These are phyloP conservation scores for Bettongia penicillata DNA, from an alignment of 2,113 vertebrate genomes.

Conservation along the genomic window DNA sequence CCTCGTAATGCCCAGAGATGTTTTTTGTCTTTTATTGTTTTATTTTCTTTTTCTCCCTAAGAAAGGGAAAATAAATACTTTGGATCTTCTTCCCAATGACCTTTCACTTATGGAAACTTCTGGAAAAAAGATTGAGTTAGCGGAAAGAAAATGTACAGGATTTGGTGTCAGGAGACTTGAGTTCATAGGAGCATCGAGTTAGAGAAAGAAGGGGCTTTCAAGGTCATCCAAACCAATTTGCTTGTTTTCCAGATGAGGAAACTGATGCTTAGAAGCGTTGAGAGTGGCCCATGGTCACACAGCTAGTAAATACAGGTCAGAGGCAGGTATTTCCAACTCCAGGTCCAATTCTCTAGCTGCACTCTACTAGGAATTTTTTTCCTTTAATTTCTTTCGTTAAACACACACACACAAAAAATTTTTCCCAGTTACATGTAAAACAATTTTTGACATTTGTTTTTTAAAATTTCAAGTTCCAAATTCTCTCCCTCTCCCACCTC, in stretches of 20 bases:
- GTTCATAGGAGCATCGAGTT: not conserved
- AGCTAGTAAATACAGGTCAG: not conserved
- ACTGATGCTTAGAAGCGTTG: not conserved
- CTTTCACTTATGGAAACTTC: not conserved
- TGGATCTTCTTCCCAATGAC: not conserved
- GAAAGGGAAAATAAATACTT: not conserved
- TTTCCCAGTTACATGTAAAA: not conserved
- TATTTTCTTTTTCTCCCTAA: not conserved
- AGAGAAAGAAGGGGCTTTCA: not conserved
- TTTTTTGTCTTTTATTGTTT: not conserved
- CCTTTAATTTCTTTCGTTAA: not conserved
- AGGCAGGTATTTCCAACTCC: not conserved
- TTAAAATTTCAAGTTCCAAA: not conserved
- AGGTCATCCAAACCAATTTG: not conserved
- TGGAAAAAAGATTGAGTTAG: not conserved
- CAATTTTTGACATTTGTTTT: no score
- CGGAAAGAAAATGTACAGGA: not conserved
- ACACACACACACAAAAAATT: not conserved
- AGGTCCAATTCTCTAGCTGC: not conserved
- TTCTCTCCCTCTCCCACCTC: not conserved
- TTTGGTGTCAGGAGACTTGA: not conserved
- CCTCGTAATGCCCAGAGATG: not conserved
- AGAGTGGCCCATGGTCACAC: not conserved
- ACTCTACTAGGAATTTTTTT: not conserved
- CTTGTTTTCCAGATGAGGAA: not conserved